A percentile compares a stretch with the other conserved stretches of the same genome.
Evolutionary conservation across 1,140 invertebrate species (phyloP).

Genomic region (Coboldia fuscipes): DNA sequence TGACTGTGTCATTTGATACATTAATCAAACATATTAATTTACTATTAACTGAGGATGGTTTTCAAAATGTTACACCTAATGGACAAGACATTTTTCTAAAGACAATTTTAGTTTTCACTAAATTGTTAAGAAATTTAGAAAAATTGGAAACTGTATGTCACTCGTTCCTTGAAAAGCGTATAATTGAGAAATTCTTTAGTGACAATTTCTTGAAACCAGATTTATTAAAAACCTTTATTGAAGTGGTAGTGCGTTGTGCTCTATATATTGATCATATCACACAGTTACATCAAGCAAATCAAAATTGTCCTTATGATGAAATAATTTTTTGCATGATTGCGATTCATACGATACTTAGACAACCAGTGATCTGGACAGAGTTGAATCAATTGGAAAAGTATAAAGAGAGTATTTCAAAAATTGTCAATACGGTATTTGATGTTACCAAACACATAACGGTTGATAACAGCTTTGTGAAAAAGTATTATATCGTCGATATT

Average conservation of each 20-base stretch:
- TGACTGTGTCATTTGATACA: slow-evolving; percentile 11
- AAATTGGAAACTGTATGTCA: slow-evolving; percentile 12
- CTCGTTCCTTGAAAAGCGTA: slow-evolving; percentile 16
- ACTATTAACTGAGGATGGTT: not conserved
- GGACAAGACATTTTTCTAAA: not conserved
- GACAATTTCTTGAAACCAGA: slow-evolving; percentile 13
- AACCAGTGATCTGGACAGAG: not conserved
- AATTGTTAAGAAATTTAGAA: slow-evolving; percentile 9
- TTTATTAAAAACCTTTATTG: no score
- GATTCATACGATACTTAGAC: not conserved
- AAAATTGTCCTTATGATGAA: not conserved
- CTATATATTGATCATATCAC: not conserved
- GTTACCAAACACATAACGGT: no score
- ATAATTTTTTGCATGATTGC: no score
- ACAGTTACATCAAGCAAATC: not conserved
- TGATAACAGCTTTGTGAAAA: no score
- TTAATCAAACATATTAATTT: slow-evolving; percentile 10
- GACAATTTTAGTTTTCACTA: not conserved
- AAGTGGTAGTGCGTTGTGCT: no score
- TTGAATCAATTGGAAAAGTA: not conserved
- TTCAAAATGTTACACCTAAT: not conserved
- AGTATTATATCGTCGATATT: no score
- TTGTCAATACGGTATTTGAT: no score
- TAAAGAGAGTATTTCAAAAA: no score
- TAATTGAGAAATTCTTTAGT: slow-evolving; percentile 16